Base-by-base conservation (phyloP, 1,140 invertebrate genomes). In the Stenopsyche tienmushanensis region DNA sequence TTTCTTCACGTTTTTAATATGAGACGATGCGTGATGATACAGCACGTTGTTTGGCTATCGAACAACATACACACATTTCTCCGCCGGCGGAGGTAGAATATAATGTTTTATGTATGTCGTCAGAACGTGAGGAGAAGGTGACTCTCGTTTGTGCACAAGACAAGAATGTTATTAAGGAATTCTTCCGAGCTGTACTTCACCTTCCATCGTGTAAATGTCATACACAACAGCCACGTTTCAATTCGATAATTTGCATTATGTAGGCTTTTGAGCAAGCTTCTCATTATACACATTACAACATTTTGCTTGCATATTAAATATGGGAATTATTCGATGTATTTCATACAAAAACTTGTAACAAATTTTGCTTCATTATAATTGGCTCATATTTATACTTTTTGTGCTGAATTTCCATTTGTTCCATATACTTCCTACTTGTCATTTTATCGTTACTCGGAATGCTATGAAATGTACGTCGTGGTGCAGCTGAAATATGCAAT, bases 91-190 rank as follows among this genome's bases (percentile, higher is more conserved):
- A 47, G 23, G 42, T 41, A 29, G 34, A 45, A 42, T 26, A 44
- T 66, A 54, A 66, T 66, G 65, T 66, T 66, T 66, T 66, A 66
- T 66, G 65, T 66, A 66, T 66, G 65, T 62, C 57, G 21, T 21
- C 49, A 41, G 50, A 18, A 66, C 65, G 65, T 66, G 65, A 53
- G 47, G 24, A 34, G 44, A 44, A 54, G 49, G 65, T 59, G 47
- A 50, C 44, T 53, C 62, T 52, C 64, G 64, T 58, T 59, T 47
- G 65, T 57, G 66, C 60, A 59, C 60, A 67, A 64, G 60, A 59
- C 66, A 58, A 67, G 66, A 67, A 67, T 67, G 66, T 67, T 67
- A 67, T 67, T 67, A 67, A 42, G 34, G 53, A 53, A 67, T 67
- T 67, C 66, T 62, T 67, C 41, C 60, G 58, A 39, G 53, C 20